Evolutionary conservation across 1,140 invertebrate genomes (phyloP).

Genomic region (Eurytemora carolleeae): DNA sequence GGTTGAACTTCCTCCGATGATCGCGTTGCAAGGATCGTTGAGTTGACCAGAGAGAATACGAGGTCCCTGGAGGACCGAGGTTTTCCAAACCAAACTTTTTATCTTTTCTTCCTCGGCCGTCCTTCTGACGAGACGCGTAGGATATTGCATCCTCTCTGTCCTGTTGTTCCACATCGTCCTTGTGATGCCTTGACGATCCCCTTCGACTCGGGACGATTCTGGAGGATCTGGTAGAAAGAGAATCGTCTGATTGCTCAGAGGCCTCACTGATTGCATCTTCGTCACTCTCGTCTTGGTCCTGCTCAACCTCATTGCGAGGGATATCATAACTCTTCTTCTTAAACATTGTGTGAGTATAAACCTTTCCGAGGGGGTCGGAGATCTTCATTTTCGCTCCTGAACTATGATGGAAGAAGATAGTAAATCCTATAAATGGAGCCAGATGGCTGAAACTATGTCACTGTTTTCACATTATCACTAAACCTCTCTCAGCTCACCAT

Average conservation of each 20-base stretch:
- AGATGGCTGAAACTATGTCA: too few species aligned
- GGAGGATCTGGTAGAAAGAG: slow-evolving; percentile 1
- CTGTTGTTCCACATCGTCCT: neutral
- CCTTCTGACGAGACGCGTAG: neutral
- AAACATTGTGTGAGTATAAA: slow-evolving; percentile 17
- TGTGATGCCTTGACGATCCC: neutral
- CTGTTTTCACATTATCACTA: too few species aligned
- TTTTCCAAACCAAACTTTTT: slow-evolving; percentile 5
- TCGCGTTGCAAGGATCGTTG: neutral
- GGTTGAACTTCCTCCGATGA: slow-evolving; percentile 17
- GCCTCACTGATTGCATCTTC: neutral
- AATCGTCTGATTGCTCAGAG: slow-evolving; percentile 1
- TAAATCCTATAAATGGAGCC: too few species aligned
- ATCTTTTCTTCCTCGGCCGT: neutral
- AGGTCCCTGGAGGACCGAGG: slow-evolving; percentile 2
- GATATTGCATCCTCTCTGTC: slow-evolving; percentile 12
- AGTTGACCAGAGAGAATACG: slow-evolving; percentile 5
- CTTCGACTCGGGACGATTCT: neutral
- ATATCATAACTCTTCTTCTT: slow-evolving; percentile 9
- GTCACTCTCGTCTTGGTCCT: neutral
- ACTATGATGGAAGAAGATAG: too few species aligned
- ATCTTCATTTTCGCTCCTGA: slow-evolving; percentile 15
- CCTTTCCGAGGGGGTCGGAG: slow-evolving; percentile 13
- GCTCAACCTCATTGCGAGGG: neutral
- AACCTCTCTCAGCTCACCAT: too few species aligned